Conservation (phyloP, 2,888 invertebrate genomes). For the Pelosia muscerda region DNA sequence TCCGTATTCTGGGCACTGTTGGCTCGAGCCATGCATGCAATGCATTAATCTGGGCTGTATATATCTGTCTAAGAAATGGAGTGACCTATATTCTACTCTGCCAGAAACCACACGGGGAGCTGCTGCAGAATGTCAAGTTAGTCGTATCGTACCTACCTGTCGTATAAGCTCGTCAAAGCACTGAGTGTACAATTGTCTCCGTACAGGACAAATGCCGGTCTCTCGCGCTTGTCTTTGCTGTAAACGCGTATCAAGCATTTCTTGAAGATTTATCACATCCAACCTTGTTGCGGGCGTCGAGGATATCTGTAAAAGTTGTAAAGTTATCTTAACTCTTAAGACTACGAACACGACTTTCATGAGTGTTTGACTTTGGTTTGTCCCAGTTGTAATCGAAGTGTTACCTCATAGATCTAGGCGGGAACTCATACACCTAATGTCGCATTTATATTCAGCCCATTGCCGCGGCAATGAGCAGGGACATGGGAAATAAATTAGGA, state of each 20-base stretch:
- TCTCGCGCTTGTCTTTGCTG: conserved; percentile 97
- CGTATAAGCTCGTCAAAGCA: conserved; percentile 92
- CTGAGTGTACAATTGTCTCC: conserved; percentile 97
- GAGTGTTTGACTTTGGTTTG: no score
- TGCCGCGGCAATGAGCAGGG: no score
- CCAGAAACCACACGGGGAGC: no score
- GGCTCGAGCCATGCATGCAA: no score
- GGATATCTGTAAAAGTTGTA: conserved; percentile 90
- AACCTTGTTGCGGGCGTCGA: conserved; percentile 98
- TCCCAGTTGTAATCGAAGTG: no score
- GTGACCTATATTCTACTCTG: no score
- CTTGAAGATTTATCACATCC: conserved; percentile 98
- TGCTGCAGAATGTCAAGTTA: neutral
- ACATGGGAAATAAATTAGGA: no score
- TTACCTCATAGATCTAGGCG: neutral
- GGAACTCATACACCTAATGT: no score
- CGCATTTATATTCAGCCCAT: no score
- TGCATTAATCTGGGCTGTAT: no score
- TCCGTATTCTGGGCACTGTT: no score
- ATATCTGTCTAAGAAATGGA: no score
- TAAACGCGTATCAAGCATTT: conserved; percentile 96
- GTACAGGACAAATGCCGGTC: conserved; percentile 98
- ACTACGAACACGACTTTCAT: neutral
- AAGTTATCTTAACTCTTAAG: neutral
- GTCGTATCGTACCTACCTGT: conserved; percentile 64